Evolutionary conservation across 1,140 invertebrate species (phyloP), one percentile per base, ranked within the genome.

Genomic region (Eulimnadia texana): DNA sequence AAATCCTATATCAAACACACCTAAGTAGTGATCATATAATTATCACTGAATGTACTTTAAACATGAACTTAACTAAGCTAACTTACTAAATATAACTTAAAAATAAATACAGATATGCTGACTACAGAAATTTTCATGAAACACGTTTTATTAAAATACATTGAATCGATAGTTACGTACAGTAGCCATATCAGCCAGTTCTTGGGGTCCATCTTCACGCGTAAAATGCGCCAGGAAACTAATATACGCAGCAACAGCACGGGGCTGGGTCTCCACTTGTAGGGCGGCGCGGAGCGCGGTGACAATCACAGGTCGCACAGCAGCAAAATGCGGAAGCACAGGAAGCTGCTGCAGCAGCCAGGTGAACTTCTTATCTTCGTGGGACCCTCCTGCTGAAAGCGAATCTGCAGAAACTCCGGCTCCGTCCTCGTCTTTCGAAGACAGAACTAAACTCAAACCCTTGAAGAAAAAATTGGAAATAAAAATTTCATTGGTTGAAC

Each of bases 221-320:
- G 84, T 84, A 73, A 91, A 84, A 1, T 79, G 73, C 0, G 90
- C 82, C 11, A 96, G 78, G 72, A 93, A 95, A 23, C 81, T 79
- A 23, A 96, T 84, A 71, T 96, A 96, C n/a, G 84, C 84, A 61
- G 86, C 85, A n/a, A 97, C 82, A 54, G 90, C 77, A 6, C 78
- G 73, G 0, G 90, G 87, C 68, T 87, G 84, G 66, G 90, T 94
- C 74, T 97, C 93, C 29, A 94, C 86, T 66, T 91, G 85, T 69
- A 90, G 89, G 3, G 93, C 92, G 61, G 88, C 80, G 23, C 87
- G 77, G 1, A 92, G 70, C 9, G 85, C 83, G 2, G 47, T 22
- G 13, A 62, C 20, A 11, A 60, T 59, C 13, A 57, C 57, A 29
- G 77, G 77, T 23, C 82, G 78, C 9, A 88, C 80, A 11, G 78